A percentile compares a stretch with the other conserved stretches of the same genome.
These are phyloP conservation scores for Eulithis testata DNA, from an alignment of 2,888 invertebrate genomes.

Conservation along the genomic window DNA sequence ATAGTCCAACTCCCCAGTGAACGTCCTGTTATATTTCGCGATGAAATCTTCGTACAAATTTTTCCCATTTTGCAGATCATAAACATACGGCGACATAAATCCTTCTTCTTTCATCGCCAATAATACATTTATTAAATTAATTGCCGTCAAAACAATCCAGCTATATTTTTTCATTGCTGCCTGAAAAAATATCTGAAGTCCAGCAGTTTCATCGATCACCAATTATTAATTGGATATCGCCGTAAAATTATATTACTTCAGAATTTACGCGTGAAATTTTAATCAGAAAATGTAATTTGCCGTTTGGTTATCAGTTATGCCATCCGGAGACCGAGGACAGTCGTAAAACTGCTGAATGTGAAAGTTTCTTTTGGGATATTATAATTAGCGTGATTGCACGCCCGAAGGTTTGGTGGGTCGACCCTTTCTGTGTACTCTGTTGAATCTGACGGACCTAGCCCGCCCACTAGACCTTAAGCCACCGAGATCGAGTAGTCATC, in stretches of 20 bases:
- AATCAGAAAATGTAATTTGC: conserved; percentile 46
- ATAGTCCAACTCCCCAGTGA: conserved; percentile 52
- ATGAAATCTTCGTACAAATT: conserved; percentile 46
- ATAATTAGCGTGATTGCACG: conserved; percentile 63
- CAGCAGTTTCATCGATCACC: conserved; percentile 32
- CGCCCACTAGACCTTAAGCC: conserved; percentile 48
- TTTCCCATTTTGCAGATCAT: conserved; percentile 46
- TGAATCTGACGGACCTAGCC: conserved; percentile 45
- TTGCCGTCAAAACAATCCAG: conserved; percentile 27
- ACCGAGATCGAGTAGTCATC: conserved; percentile 35
- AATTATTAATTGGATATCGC: conserved; percentile 40
- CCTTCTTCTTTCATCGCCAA: conserved; percentile 22
- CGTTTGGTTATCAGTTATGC: conserved; percentile 34
- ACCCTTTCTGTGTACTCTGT: conserved; percentile 62
- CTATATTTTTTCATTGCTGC: conserved; percentile 39
- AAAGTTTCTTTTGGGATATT: conserved; percentile 52
- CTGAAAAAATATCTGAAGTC: conserved; percentile 26
- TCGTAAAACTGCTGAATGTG: conserved; percentile 52
- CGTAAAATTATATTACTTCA: conserved; percentile 38
- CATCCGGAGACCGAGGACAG: conserved; percentile 31
- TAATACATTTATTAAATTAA: conserved; percentile 34
- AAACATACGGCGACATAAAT: conserved; percentile 36
- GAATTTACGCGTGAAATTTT: conserved; percentile 51
- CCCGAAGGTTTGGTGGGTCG: conserved; percentile 52
- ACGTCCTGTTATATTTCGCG: conserved; percentile 52